Evolutionary conservation across 2,113 vertebrate species (phyloP).

Genomic region (Eublepharis macularius): DNA sequence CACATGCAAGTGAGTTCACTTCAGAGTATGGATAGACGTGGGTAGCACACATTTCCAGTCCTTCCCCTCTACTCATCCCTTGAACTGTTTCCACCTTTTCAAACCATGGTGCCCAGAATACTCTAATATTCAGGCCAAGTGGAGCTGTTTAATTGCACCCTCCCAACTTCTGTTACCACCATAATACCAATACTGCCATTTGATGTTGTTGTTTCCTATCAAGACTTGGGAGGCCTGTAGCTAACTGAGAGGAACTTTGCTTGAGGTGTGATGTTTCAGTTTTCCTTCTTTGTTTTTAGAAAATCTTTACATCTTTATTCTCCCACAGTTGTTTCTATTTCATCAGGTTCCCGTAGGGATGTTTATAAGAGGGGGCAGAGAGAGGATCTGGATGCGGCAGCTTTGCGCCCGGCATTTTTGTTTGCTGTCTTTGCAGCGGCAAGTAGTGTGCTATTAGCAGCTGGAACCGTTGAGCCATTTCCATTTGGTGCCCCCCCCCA

Average conservation of each 20-base stretch:
- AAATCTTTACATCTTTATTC: too few relatives aligned
- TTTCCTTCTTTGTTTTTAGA: too few relatives aligned
- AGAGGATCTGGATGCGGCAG: neutral
- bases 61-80: neutral
- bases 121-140: neutral
- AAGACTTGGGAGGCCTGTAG: neutral
- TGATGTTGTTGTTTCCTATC: neutral
- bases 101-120: neutral
- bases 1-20: neutral
- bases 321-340: too few relatives aligned
- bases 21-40: neutral
- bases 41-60: neutral
- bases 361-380: slow-evolving; percentile 15
- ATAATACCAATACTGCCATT: neutral
- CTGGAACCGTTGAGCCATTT: neutral
- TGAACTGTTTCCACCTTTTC: neutral
- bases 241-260: neutral
- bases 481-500: neutral
- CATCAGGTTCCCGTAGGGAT: neutral
- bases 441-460: neutral
- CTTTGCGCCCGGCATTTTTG: neutral
- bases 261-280: too few relatives aligned
- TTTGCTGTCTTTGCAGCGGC: neutral
- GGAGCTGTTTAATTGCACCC: neutral
- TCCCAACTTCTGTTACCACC: neutral